Percentiles rank a stretch among this genome's conserved stretches.
These are phyloP conservation scores for Cirrhinus mrigala DNA, from an alignment of 2,797 vertebrate species.

Conservation along the genomic window DNA sequence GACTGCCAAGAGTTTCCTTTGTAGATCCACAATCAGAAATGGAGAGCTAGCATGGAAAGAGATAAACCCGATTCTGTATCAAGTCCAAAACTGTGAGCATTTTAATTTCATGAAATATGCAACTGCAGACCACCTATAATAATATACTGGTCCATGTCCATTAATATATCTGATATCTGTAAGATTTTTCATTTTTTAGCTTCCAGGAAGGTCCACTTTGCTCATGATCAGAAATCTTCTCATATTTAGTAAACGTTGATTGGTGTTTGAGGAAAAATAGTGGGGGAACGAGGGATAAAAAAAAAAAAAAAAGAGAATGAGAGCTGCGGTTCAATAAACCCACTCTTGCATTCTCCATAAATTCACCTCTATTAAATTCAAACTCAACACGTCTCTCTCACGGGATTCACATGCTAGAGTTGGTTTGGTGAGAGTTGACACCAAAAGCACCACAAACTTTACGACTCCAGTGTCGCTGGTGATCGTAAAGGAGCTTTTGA, in stretches of 20 bases:
- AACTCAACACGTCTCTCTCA: constrained; percentile 3
- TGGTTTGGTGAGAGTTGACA: not conserved
- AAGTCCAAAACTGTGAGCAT: not conserved
- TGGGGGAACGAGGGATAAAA: not conserved
- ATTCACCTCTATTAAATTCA: constrained; percentile 7
- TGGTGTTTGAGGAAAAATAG: not conserved
- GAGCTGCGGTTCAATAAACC: constrained; percentile 8
- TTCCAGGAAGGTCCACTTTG: not conserved
- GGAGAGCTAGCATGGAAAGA: not conserved
- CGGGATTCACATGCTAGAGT: not conserved
- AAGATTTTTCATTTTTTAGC: not conserved
- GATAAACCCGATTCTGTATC: not conserved
- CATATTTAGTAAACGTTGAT: not conserved
- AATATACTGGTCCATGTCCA: too few species aligned
- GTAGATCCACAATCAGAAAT: constrained; percentile 18
- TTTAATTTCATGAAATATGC: not conserved
- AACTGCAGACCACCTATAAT: not conserved
- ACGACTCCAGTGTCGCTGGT: not conserved
- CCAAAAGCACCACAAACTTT: not conserved
- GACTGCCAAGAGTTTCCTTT: constrained; percentile 1
- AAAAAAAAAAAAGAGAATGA: not conserved
- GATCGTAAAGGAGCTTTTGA: constrained; percentile 11
- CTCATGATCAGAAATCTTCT: not conserved
- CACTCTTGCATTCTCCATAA: constrained; percentile 19
- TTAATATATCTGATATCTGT: not conserved